Evolutionary conservation across 1,140 invertebrate genomes (phyloP).

Genomic region (Tetramorium simillimum): DNA sequence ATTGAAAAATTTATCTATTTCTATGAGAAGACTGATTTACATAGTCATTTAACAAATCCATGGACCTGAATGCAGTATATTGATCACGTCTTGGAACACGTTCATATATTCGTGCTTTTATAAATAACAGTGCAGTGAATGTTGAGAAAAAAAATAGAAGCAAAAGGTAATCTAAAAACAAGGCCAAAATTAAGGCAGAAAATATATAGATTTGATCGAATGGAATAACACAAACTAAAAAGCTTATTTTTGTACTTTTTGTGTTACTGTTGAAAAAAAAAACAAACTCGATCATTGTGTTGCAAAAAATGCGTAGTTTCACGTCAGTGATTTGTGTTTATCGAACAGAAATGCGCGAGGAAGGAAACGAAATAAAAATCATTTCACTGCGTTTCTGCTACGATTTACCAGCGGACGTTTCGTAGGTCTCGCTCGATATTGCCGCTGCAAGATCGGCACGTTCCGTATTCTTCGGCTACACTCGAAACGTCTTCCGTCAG

Average conservation of each 20-base stretch:
- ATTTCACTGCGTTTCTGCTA: slow-evolving; percentile 45
- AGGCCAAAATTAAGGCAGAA: background rate
- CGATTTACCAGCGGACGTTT: slow-evolving; percentile 59
- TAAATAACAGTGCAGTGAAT: background rate
- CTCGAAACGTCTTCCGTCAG: slow-evolving; percentile 58
- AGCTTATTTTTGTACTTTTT: background rate
- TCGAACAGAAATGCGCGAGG: slow-evolving; percentile 17
- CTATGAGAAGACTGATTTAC: too few species aligned
- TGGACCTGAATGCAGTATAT: background rate
- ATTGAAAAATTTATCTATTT: too few species aligned
- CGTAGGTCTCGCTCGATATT: slow-evolving; percentile 63
- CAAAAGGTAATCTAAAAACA: background rate
- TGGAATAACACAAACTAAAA: background rate
- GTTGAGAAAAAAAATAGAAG: background rate
- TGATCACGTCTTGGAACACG: background rate
- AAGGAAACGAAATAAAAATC: slow-evolving; percentile 54
- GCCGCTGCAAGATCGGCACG: slow-evolving; percentile 61
- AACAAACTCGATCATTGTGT: slow-evolving; percentile 2
- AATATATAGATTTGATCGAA: background rate
- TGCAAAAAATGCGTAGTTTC: slow-evolving; percentile 2
- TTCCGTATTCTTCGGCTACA: slow-evolving; percentile 33
- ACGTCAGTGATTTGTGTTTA: slow-evolving; percentile 64
- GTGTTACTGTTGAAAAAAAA: background rate
- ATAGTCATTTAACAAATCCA: background rate
- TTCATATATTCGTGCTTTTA: background rate